Base-by-base conservation (phyloP, 2,888 invertebrate species). In the Hyppa rectilinea region DNA sequence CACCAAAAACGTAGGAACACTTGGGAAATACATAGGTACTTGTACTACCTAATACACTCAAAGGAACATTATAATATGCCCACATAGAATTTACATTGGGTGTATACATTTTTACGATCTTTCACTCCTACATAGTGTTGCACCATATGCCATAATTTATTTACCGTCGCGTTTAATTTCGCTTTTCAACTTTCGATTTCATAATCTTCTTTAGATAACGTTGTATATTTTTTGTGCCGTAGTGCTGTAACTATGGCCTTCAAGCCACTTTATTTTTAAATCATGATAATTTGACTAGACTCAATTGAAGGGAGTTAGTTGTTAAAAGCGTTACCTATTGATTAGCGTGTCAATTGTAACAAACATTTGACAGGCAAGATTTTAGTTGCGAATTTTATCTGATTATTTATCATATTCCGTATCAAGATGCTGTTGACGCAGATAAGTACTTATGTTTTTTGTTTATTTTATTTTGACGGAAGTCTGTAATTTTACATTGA, bases 301-400 rank as follows among this genome's bases (percentile, higher is more conserved):
- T 20, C 59, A 59, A 62, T 71, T 74, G 60, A 50, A 23, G 20
- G 23, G 34, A 47, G 34, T 49, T 20, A n/a, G 47, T 61, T 10
- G n/a, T n/a, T 50, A 26, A 20, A 71, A 38, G 43, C 43, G 59
- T 60, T 63, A 63, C 72, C 49, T 55, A 62, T 53, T 78, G 79
- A 78, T 78, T 60, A 75, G 47, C 20, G n/a, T 60, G 49, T 63
- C 63, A 75, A 78, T 34, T 50, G 47, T 60, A 63, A 63, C 49
- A 38, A 53, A 53, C 45, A 17, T 38, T 60, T 79, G 59, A 63
- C 64, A 63, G 53, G 12, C 20, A 43, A 60, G 23, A 58, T 60
- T 52, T 29, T 20, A 43, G 53, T 53, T 23, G 40, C 31, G 31
- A 55, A 75, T 75, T 55, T 56, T 70, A 56, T 77, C 71, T 49